Evolutionary conservation across 2,888 invertebrate species (phyloP), one percentile per base, ranked within the genome.

Genomic region (Rhimphoctona megacephalus): DNA sequence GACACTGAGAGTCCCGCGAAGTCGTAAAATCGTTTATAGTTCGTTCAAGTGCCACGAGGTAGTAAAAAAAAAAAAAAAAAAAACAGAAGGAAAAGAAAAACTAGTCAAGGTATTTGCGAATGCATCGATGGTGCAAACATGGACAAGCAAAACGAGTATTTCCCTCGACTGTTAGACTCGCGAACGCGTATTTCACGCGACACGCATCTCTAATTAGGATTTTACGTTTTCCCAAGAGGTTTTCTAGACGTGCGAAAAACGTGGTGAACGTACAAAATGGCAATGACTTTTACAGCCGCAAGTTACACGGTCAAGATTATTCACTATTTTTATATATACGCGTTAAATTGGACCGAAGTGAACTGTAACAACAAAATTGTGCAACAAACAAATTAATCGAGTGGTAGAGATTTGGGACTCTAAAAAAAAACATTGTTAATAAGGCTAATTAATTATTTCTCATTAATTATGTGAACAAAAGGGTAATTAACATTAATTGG

Each of bases 121-220:
- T 72, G 64, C 43, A 52, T 25, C 33, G 64, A 52, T 8, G 49
- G 57, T 69, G 74, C 74, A 76, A 69, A 30, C 46, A 67, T 43
- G 74, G 25, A n/a, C 74, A 43, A 81, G 73, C 64, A 22, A 43
- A 36, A 64, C 72, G 54, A 11, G 70, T 79, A 43, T 70, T 30
- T 79, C 11, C 46, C 25, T 46, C 57, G 6, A n/a, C 46, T 43
- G 52, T 25, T 22, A 43, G 70, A 49, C 33, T 33, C 83, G 33
- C 79, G 52, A 19, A 49, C 17, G 30, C 52, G 70, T 43, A 39
- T 14, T 81, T 81, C 70, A 77, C 83, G 86, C 83, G 83, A 86
- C 86, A 81, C 78, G 86, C 86, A 86, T 74, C 52, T 81, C 74
- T 81, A 86, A 86, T 84, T 86, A 83, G 83, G 52, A 78, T 78